phyloP scores from a whole-genome alignment of 37 sponge, comb jelly and placozoan species.

The Crambe crambe region DNA sequence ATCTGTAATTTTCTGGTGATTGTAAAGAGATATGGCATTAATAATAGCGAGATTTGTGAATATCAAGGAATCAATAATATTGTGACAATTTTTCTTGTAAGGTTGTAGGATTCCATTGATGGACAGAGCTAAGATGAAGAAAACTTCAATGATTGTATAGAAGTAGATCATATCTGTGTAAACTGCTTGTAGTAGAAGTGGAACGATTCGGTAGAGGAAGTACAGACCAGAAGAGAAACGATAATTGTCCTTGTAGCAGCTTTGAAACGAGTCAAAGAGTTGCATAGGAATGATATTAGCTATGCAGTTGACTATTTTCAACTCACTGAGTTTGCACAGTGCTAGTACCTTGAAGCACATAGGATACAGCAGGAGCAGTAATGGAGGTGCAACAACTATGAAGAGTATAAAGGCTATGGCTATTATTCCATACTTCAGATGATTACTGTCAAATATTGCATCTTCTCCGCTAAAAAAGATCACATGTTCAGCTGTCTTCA shows the following conservation, averaged over 20 bases:
- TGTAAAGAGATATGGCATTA: slow-evolving; percentile 27
- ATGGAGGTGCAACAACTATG: slow-evolving; percentile 21
- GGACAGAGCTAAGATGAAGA: slow-evolving; percentile 14
- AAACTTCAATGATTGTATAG: background rate
- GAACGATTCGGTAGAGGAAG: slow-evolving; percentile 20
- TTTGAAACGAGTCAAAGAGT: slow-evolving; percentile 40
- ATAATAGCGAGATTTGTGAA: slow-evolving; percentile 14
- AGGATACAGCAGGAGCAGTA: slow-evolving; percentile 42
- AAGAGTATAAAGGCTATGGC: background rate
- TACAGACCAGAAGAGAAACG: slow-evolving; percentile 52
- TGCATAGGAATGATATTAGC: slow-evolving; percentile 14
- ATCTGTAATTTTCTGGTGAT: slow-evolving; percentile 1
- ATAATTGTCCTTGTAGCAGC: slow-evolving; percentile 34
- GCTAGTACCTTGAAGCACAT: slow-evolving; percentile 8
- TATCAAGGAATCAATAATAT: slow-evolving; percentile 38
- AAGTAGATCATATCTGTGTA: background rate
- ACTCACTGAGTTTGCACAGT: slow-evolving; percentile 20
- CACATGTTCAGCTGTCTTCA: background rate
- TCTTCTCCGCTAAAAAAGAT: slow-evolving; percentile 21
- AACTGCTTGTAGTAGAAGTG: background rate
- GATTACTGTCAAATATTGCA: slow-evolving; percentile 8
- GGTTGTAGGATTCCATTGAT: slow-evolving; percentile 29
- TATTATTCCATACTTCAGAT: slow-evolving; percentile 49
- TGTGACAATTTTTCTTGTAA: slow-evolving; percentile 27
- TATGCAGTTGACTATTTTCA: background rate